Conservation (phyloP, 1,140 invertebrate species). For the Nephotettix cincticeps region DNA sequence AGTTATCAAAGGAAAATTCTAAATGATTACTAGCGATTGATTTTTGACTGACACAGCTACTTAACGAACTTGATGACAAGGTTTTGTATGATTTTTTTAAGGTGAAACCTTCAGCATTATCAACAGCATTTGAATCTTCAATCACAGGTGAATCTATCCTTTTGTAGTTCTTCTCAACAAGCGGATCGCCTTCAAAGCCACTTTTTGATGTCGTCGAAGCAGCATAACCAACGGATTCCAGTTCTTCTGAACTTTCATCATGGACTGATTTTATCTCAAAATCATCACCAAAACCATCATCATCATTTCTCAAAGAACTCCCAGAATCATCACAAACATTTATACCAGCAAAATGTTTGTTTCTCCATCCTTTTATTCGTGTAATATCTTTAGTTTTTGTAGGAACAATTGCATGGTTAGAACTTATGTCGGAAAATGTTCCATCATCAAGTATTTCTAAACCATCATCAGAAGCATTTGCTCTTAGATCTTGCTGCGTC, state of each 20-base stretch:
- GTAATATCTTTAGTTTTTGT: conserved; percentile 38
- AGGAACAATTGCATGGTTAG: conserved; percentile 29
- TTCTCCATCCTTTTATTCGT: conserved; percentile 38
- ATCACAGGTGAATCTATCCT: neutral
- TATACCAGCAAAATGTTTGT: conserved; percentile 32
- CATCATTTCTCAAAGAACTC: neutral
- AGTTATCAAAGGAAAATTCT: neutral
- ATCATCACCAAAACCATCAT: conserved; percentile 14
- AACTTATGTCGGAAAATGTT: conserved; percentile 3
- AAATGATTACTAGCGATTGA: neutral
- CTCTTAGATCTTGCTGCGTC: neutral
- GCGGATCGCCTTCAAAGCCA: neutral
- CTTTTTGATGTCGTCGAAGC: neutral
- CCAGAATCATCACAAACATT: neutral
- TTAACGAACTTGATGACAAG: neutral
- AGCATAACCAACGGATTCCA: neutral
- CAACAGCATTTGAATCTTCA: neutral
- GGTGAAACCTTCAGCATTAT: neutral
- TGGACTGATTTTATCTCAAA: conserved; percentile 7
- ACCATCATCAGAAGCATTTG: conserved; percentile 15
- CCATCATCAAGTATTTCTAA: conserved; percentile 21
- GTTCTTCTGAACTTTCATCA: conserved; percentile 7
- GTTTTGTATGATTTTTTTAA: neutral
- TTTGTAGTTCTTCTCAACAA: neutral
- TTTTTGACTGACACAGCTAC: neutral